Evolutionary conservation across 1,140 invertebrate species (phyloP), one percentile per base, ranked within the genome.

Genomic region (Macrobrachium nipponense): DNA sequence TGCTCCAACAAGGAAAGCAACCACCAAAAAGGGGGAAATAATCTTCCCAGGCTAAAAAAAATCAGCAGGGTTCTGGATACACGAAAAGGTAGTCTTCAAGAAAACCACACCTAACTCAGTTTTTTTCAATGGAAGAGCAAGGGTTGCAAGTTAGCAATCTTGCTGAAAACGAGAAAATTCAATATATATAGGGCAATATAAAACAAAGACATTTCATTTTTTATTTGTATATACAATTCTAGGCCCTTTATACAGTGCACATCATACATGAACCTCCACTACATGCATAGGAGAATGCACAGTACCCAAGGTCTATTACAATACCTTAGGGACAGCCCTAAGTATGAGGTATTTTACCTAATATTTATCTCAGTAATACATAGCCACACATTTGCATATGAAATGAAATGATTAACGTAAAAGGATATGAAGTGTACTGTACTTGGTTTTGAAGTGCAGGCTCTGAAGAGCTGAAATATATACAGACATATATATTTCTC

Each of bases 191-290:
- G 51, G 12, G 8, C 12, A 12, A 51, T 51, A 51, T 12, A 51
- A 51, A 8, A 51, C 51, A 51, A 12, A 0, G 51, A 51, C 51
- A 51, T 51, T 51, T 51, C 51, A 51, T 51, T 70, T 73, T 86
- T 86, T 80, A 84, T 84, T 86, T 86, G 84, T 86, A 86, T 86
- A 73, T 86, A 86, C 84, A 86, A 75, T 72, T 86, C 78, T 80
- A 80, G 84, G 84, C 84, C 77, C 77, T 86, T 84, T 86, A 86
- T 86, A 86, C 84, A 86, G 77, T 86, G 84, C 84, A 86, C 84
- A 86, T 86, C 77, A 80, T 80, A 79, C 66, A 79, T 51, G 68
- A 80, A 64, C 76, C 80, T 75, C 70, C 59, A 68, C 80, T 61
- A 23, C 62, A 82, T 70, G 75, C 80, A 73, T 23, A 59, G 66